These are phyloP conservation scores for Dryomyza anilis DNA, from an alignment of 2,888 invertebrate species.

Conservation along the genomic window DNA sequence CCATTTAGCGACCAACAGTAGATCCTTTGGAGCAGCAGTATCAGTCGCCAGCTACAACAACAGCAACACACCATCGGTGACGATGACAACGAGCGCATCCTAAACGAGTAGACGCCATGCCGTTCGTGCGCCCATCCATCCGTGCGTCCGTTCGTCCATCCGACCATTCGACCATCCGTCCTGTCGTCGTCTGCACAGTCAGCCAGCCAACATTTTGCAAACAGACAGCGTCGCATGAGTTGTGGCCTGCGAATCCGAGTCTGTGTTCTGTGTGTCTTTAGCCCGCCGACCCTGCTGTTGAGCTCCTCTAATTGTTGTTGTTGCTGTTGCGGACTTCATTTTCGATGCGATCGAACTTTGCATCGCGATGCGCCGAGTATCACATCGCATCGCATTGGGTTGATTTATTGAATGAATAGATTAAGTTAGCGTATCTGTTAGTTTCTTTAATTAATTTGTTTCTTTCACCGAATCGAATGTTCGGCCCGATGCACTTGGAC, in stretches of 20 bases:
- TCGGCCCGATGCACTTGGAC: constrained; percentile 26
- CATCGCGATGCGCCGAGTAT: not conserved
- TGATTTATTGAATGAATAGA: constrained; percentile 57
- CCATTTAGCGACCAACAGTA: too few relatives aligned
- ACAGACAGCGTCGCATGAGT: constrained; percentile 13
- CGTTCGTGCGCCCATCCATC: not conserved
- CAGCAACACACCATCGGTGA: too few relatives aligned
- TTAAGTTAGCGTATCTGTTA: constrained; percentile 57
- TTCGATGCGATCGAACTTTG: constrained; percentile 6
- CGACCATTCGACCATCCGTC: not conserved
- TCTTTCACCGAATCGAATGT: constrained; percentile 54
- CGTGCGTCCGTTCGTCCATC: not conserved
- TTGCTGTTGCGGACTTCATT: not conserved
- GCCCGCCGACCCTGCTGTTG: not conserved
- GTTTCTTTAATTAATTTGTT: constrained; percentile 60
- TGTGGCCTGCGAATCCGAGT: not conserved
- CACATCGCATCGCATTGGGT: constrained; percentile 40
- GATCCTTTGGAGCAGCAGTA: too few relatives aligned
- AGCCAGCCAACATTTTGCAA: too few relatives aligned
- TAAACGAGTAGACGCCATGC: too few relatives aligned
- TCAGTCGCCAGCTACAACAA: too few relatives aligned
- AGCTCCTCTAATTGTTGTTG: not conserved
- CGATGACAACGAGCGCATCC: too few relatives aligned
- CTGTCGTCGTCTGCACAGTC: too few relatives aligned
- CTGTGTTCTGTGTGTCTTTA: too few relatives aligned